A percentile compares a stretch with the other conserved stretches of the same genome.
phyloP scores from a whole-genome alignment of 2,888 invertebrate species.

The Catocala fraxini region DNA sequence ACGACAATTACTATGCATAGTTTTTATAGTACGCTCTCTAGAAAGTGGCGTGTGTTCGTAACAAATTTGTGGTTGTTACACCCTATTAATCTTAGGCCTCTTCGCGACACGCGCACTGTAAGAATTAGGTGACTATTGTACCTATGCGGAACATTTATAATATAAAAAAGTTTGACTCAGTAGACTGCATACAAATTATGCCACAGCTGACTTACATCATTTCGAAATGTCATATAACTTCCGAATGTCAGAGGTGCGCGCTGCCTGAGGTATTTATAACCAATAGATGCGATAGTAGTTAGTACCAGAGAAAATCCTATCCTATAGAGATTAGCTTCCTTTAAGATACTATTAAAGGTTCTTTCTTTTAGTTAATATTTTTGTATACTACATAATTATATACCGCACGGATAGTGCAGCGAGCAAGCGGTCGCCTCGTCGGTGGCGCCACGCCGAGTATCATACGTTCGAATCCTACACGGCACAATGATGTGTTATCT shows the following conservation, averaged over 20 bases:
- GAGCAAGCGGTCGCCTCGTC: no score
- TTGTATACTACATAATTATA: no score
- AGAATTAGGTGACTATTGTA: background rate
- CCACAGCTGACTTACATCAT: no score
- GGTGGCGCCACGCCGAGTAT: background rate
- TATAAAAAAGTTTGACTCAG: background rate
- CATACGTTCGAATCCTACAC: no score
- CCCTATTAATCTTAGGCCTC: constrained; percentile 20
- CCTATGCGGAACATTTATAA: background rate
- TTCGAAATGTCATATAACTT: no score
- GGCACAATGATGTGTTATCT: no score
- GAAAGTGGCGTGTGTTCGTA: constrained; percentile 40
- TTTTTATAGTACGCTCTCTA: constrained; percentile 36
- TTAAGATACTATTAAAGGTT: background rate
- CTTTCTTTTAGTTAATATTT: background rate
- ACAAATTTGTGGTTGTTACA: constrained; percentile 28
- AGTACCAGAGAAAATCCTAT: no score
- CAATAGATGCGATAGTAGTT: background rate
- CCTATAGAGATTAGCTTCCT: no score
- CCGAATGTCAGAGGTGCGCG: no score
- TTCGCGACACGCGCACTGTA: constrained; percentile 24
- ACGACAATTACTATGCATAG: constrained; percentile 43
- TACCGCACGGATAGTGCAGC: no score
- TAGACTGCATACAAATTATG: no score
- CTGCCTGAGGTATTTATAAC: no score